Percentiles rank a stretch among this genome's conserved stretches.
These are phyloP conservation scores for Ciconia stormi DNA, from an alignment of 2,113 vertebrate genomes.

Conservation along the genomic window DNA sequence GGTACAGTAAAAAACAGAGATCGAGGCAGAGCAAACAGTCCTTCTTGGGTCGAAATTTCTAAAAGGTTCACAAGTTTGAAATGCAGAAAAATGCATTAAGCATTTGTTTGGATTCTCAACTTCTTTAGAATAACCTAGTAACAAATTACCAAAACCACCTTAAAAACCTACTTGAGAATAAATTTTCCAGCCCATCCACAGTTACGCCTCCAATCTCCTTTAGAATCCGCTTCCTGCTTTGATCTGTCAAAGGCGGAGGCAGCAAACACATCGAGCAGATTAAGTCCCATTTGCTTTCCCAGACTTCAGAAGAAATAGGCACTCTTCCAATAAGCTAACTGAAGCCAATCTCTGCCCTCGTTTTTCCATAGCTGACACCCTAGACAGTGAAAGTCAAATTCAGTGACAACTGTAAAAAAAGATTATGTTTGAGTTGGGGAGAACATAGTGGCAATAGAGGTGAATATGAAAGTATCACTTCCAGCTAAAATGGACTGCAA, in stretches of 20 bases:
- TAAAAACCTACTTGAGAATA: not conserved
- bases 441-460: not conserved
- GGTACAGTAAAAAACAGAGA: not conserved
- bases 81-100: not conserved
- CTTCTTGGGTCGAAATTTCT: not conserved
- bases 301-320: not conserved
- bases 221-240: not conserved
- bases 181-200: not conserved
- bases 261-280: not conserved
- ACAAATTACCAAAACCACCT: not conserved
- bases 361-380: not conserved
- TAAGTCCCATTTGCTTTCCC: not conserved
- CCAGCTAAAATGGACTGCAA: not conserved
- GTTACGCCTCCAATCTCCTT: not conserved
- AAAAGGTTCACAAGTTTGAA: not conserved
- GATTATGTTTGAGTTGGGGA: not conserved
- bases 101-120: not conserved
- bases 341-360: not conserved
- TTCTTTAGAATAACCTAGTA: not conserved
- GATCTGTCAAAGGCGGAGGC: not conserved
- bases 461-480: not conserved
- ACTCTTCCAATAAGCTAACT: not conserved
- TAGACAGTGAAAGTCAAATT: not conserved
- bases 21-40: rapidly evolving
- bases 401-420: not conserved